A percentile compares a stretch with the other conserved stretches of the same genome.
These are phyloP conservation scores for Cotesia chilonis DNA, from an alignment of 1,140 invertebrate genomes.

Conservation along the genomic window DNA sequence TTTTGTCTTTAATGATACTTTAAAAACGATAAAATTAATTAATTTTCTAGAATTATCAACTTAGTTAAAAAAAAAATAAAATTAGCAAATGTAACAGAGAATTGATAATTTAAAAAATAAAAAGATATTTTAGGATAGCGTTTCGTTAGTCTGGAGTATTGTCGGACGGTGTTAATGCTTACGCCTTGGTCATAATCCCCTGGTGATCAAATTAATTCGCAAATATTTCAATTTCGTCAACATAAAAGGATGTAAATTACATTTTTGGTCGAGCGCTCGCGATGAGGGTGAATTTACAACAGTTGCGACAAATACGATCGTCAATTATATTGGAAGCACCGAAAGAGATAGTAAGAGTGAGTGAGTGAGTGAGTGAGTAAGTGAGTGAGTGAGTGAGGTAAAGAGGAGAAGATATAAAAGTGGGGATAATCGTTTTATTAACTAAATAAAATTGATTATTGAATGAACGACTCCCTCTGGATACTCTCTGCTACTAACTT, in stretches of 20 bases:
- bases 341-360: not conserved
- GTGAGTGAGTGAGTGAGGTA: constrained; percentile 10
- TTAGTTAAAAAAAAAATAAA: too few species aligned
- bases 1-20: too few species aligned
- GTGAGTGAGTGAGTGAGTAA: constrained; percentile 6
- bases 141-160: not conserved
- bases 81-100: not conserved
- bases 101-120: not conserved
- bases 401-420: constrained; percentile 25
- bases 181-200: constrained; percentile 18
- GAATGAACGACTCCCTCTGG: constrained; percentile 49
- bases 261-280: constrained; percentile 64
- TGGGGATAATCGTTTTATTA: constrained; percentile 65
- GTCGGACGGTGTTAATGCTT: constrained; percentile 5
- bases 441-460: constrained; percentile 64
- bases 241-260: constrained; percentile 67
- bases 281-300: constrained; percentile 40
- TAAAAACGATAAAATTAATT: not conserved
- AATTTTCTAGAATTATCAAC: too few species aligned
- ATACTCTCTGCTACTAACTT: not conserved
- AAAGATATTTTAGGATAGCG: not conserved
- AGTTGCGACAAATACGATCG: constrained; percentile 27
- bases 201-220: constrained; percentile 51
- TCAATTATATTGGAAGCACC: constrained; percentile 12
- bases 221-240: constrained; percentile 65